Evolutionary conservation across 37 sponge, comb jelly and placozoan genomes (phyloP).

Genomic region (Chondrilla cf. caribensis): DNA sequence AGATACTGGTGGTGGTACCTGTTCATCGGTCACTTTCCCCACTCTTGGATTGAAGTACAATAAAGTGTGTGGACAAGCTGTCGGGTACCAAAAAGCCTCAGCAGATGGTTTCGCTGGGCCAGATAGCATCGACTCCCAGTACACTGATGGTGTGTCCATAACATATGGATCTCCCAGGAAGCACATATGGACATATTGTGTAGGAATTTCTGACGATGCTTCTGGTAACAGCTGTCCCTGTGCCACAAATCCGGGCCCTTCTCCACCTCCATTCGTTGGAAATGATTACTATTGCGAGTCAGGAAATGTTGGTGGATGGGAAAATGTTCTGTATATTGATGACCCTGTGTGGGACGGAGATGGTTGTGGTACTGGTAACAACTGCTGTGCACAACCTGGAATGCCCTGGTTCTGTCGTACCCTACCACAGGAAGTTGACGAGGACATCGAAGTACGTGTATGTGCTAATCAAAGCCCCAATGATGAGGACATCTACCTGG

Average conservation of each 20-base stretch:
- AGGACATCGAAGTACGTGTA: constrained; percentile 18
- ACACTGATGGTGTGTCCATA: constrained; percentile 3
- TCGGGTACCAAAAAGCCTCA: background rate
- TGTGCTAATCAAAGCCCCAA: background rate
- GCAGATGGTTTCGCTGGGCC: background rate
- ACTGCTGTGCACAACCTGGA: constrained; percentile 17
- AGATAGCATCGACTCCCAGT: constrained; percentile 5
- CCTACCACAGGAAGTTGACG: constrained; percentile 7
- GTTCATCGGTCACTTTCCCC: background rate
- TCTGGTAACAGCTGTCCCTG: constrained; percentile 8
- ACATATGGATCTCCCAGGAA: background rate
- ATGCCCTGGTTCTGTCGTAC: constrained; percentile 27
- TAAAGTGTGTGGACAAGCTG: constrained; percentile 14
- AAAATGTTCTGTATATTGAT: background rate
- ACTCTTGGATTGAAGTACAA: background rate
- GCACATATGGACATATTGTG: constrained; percentile 21
- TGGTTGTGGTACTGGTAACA: constrained; percentile 4
- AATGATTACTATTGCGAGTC: constrained; percentile 26
- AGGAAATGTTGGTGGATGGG: constrained; percentile 5
- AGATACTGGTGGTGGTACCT: background rate
- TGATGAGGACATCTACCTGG: constrained; percentile 20
- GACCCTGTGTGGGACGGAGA: constrained; percentile 28
- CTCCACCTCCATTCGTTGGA: background rate
- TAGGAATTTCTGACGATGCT: constrained; percentile 18
- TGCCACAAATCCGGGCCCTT: background rate